A percentile compares a stretch with the other conserved stretches of the same genome.
Conservation (phyloP, 2,797 vertebrate genomes). For the Loriculus beryllinus region DNA sequence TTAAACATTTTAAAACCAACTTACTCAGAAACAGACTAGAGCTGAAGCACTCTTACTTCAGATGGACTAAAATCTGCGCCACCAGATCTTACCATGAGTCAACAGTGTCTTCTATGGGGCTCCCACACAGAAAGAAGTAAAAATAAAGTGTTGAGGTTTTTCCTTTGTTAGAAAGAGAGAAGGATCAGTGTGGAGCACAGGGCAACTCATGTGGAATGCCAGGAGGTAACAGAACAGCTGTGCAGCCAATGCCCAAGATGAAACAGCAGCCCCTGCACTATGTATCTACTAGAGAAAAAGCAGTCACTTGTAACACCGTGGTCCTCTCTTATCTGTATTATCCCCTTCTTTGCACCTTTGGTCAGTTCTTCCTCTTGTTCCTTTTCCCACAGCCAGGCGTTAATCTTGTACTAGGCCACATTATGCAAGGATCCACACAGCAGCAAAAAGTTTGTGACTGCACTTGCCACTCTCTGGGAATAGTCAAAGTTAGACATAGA, state of each 20-base stretch:
- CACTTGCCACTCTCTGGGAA: background rate
- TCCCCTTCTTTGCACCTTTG: background rate
- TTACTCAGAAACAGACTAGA: background rate
- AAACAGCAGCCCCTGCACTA: background rate
- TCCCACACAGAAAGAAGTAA: background rate
- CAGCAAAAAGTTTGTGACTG: background rate
- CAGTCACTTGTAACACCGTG: background rate
- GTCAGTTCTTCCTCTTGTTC: background rate
- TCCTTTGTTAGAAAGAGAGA: background rate
- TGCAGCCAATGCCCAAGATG: background rate
- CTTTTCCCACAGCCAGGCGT: background rate
- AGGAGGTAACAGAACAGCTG: background rate
- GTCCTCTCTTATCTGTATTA: background rate
- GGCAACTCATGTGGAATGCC: background rate
- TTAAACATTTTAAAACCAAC: background rate
- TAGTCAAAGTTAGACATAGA: background rate
- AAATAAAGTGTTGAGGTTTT: background rate
- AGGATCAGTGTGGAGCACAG: background rate
- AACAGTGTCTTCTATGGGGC: background rate
- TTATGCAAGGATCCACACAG: background rate
- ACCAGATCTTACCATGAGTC: background rate
- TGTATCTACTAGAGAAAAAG: background rate
- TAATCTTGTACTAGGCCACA: background rate
- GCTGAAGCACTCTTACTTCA: background rate
- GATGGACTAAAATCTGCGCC: background rate